Evolutionary conservation across 2,113 vertebrate species (phyloP).

Genomic region (Phodopus roborovskii): DNA sequence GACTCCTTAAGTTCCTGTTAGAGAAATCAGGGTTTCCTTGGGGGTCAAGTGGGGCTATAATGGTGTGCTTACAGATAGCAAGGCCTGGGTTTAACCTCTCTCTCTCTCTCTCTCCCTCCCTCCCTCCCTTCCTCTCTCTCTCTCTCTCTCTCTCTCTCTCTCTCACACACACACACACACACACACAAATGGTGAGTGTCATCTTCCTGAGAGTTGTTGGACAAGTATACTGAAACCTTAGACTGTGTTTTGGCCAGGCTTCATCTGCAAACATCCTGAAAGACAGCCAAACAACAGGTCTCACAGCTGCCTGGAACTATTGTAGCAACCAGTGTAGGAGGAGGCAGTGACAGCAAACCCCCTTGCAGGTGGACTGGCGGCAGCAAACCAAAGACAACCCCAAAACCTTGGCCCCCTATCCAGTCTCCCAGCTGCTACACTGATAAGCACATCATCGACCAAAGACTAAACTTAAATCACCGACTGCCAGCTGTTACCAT

Average conservation of each 20-base stretch:
- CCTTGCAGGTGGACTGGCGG: neutral
- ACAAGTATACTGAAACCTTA: neutral
- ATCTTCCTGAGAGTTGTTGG: neutral
- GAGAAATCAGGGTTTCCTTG: neutral
- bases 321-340: neutral
- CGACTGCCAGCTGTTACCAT: neutral
- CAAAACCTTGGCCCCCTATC: neutral
- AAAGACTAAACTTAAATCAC: constrained; percentile 38
- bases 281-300: neutral
- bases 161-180: neutral
- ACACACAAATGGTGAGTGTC: neutral
- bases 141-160: too few relatives aligned
- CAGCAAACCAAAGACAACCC: neutral
- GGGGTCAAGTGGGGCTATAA: neutral
- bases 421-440: neutral
- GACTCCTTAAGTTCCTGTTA: neutral
- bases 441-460: neutral
- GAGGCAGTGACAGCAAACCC: neutral
- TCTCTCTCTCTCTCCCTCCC: too few relatives aligned
- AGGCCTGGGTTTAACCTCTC: neutral
- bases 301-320: neutral
- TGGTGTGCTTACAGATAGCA: neutral
- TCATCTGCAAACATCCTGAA: neutral
- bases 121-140: too few relatives aligned
- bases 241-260: neutral